Evolutionary conservation across 2,113 vertebrate genomes (phyloP).

Genomic region (Corapipo altera): DNA sequence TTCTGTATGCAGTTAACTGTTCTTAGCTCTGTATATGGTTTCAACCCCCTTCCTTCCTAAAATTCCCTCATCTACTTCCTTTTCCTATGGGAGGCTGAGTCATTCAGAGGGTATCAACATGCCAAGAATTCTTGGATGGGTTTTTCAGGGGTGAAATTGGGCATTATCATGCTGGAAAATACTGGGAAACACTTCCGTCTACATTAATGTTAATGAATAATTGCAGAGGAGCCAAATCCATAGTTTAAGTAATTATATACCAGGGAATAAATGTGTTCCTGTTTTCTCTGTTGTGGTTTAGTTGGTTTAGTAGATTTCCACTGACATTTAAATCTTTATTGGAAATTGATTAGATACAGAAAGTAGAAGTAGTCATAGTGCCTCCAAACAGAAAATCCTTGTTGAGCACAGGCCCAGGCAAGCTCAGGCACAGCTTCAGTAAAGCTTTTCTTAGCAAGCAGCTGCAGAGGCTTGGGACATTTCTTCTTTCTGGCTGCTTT

Average conservation of each 20-base stretch:
- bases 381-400: neutral
- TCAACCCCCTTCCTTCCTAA: neutral
- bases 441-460: neutral
- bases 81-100: slow-evolving; percentile 17
- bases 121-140: neutral
- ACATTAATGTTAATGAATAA: neutral
- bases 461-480: neutral
- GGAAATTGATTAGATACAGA: neutral
- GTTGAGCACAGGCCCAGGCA: neutral
- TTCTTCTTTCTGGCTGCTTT: neutral
- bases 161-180: neutral
- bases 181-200: neutral
- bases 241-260: neutral
- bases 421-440: neutral
- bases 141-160: neutral
- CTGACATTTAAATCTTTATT: neutral
- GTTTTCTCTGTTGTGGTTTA: neutral
- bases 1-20: neutral
- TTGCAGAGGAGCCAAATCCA: neutral
- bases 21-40: neutral
- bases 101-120: neutral
- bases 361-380: neutral
- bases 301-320: neutral
- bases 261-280: neutral
- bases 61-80: neutral